A percentile compares a stretch with the other conserved stretches of the same genome.
These are phyloP conservation scores for Cordilura impudica DNA, from an alignment of 2,888 invertebrate species.

Conservation along the genomic window DNA sequence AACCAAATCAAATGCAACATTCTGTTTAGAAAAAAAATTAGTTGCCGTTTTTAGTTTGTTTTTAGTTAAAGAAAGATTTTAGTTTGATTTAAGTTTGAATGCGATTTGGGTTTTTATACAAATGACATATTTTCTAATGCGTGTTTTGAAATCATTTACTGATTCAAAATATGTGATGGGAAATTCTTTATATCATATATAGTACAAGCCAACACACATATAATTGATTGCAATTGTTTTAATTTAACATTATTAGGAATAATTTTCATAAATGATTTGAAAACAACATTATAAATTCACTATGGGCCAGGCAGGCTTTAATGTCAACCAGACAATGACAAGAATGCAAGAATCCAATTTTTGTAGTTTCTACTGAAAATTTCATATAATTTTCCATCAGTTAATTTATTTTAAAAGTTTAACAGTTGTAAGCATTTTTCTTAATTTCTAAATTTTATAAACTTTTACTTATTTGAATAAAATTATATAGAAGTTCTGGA, in stretches of 20 bases:
- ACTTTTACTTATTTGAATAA: too few species aligned
- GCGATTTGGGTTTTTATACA: not conserved
- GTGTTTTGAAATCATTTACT: constrained; percentile 10
- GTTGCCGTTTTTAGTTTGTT: not conserved
- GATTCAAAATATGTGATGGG: too few species aligned
- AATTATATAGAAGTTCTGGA: too few species aligned
- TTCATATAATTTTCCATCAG: too few species aligned
- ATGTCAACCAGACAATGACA: too few species aligned
- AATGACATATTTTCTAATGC: constrained; percentile 14
- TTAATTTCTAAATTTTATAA: too few species aligned
- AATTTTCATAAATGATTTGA: constrained; percentile 2
- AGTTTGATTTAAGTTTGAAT: not conserved
- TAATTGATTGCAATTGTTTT: constrained; percentile 50
- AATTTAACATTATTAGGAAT: constrained; percentile 23
- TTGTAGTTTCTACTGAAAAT: too few species aligned
- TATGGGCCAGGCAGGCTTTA: not conserved
- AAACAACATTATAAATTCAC: not conserved
- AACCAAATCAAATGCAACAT: constrained; percentile 28
- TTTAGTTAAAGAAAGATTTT: not conserved
- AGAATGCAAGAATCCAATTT: too few species aligned
- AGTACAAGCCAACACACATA: too few species aligned
- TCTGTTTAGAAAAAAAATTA: not conserved
- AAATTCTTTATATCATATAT: too few species aligned
- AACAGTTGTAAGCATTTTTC: too few species aligned
- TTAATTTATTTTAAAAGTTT: too few species aligned